Percentiles rank a stretch among this genome's conserved stretches.
These are phyloP conservation scores for Sebastes taczanowskii DNA, from an alignment of 2,797 vertebrate species.

Conservation along the genomic window DNA sequence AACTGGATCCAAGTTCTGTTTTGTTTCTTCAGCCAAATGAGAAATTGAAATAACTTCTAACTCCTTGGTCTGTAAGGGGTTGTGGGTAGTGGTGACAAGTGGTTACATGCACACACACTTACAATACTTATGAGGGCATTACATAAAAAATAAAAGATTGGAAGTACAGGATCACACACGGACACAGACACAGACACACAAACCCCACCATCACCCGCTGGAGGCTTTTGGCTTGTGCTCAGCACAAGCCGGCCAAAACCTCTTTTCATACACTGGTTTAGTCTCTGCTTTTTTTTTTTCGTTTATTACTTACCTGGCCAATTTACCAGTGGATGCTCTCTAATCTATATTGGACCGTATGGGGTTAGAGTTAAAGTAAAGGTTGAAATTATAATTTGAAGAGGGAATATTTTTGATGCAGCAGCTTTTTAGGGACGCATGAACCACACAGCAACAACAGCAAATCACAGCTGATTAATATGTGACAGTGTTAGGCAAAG, in stretches of 20 bases:
- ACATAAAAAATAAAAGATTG: neutral
- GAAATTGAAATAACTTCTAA: slow-evolving; percentile 61
- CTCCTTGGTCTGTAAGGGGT: slow-evolving; percentile 28
- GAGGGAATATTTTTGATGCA: slow-evolving; percentile 30
- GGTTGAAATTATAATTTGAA: slow-evolving; percentile 28
- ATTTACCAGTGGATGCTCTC: slow-evolving; percentile 11
- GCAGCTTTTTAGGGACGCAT: slow-evolving; percentile 22
- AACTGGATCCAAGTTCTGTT: slow-evolving; percentile 57
- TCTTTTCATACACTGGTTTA: neutral
- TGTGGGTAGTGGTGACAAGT: slow-evolving; percentile 46
- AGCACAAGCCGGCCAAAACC: neutral
- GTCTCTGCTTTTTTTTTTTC: neutral
- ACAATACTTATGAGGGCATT: neutral
- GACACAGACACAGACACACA: slow-evolving; percentile 10
- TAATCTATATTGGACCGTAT: neutral
- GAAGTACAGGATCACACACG: neutral
- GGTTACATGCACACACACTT: slow-evolving; percentile 12
- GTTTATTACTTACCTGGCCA: slow-evolving; percentile 68
- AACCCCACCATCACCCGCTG: neutral
- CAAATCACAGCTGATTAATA: slow-evolving; percentile 46
- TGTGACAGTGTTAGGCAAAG: slow-evolving; percentile 33
- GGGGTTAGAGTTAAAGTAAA: slow-evolving; percentile 19
- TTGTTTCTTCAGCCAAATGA: slow-evolving; percentile 59
- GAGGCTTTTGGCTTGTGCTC: neutral
- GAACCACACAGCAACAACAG: slow-evolving; percentile 4